A percentile compares a stretch with the other conserved stretches of the same genome.
phyloP scores from a whole-genome alignment of 1,140 invertebrate genomes.

The Ericerus pela region DNA sequence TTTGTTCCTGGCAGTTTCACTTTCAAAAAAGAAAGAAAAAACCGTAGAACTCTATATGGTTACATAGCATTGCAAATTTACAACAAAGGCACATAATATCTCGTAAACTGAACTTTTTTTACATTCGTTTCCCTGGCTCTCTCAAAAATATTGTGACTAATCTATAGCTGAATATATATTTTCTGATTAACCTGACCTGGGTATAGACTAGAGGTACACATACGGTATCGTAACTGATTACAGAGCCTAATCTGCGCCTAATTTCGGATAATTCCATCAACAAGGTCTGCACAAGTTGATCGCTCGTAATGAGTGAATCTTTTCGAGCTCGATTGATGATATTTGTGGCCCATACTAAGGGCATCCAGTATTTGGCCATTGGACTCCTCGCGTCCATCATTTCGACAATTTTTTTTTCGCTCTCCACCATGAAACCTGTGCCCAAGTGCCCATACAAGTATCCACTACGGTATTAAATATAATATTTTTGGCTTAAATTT shows the following conservation, averaged over 20 bases:
- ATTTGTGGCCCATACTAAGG: slow-evolving; percentile 77
- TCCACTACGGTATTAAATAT: slow-evolving; percentile 5
- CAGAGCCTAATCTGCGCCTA: slow-evolving; percentile 54
- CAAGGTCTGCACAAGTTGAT: slow-evolving; percentile 74
- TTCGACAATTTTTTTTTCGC: slow-evolving; percentile 76
- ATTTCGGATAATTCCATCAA: slow-evolving; percentile 72
- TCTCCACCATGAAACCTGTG: slow-evolving; percentile 74
- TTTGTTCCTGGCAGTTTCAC: too few relatives aligned
- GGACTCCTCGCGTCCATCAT: slow-evolving; percentile 67
- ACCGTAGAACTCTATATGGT: too few relatives aligned
- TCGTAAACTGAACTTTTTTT: too few relatives aligned
- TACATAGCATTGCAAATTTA: too few relatives aligned
- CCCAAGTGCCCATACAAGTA: slow-evolving; percentile 3
- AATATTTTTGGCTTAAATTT: too few relatives aligned
- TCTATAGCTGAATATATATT: too few relatives aligned
- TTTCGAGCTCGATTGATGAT: slow-evolving; percentile 73
- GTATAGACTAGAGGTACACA: slow-evolving; percentile 95
- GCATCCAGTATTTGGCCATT: slow-evolving; percentile 90
- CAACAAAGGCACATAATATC: too few relatives aligned
- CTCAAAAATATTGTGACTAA: too few relatives aligned
- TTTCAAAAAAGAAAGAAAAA: too few relatives aligned
- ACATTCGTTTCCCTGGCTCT: too few relatives aligned
- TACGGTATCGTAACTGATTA: slow-evolving; percentile 90
- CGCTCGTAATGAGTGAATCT: slow-evolving; percentile 62
- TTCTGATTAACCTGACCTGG: slow-evolving; percentile 61